phyloP scores from a whole-genome alignment of 2,888 invertebrate species.

The Xestia ashworthii region DNA sequence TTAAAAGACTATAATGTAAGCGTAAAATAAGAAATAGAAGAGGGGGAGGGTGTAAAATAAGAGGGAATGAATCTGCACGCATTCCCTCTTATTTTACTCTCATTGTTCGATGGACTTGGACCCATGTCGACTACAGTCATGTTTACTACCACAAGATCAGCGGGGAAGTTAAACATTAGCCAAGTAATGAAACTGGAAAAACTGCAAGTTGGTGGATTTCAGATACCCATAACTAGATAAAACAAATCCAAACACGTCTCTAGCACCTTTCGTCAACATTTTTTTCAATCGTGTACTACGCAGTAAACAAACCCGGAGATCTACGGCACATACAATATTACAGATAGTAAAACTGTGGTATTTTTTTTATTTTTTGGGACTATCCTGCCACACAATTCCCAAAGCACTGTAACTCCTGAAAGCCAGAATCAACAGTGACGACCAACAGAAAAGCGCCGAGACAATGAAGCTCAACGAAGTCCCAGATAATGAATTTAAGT shows the following conservation, averaged over 20 bases:
- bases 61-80: too few relatives aligned
- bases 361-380: too few relatives aligned
- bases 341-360: constrained; percentile 53
- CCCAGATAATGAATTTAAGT: too few relatives aligned
- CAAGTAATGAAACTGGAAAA: neutral
- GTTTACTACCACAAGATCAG: neutral
- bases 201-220: neutral
- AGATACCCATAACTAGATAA: neutral
- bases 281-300: too few relatives aligned
- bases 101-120: neutral
- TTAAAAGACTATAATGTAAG: too few relatives aligned
- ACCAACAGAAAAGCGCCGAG: too few relatives aligned
- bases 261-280: neutral
- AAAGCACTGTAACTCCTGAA: too few relatives aligned
- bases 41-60: too few relatives aligned
- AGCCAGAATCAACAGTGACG: too few relatives aligned
- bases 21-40: too few relatives aligned
- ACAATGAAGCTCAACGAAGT: too few relatives aligned
- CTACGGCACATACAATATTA: neutral
- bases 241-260: neutral
- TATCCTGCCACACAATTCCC: too few relatives aligned
- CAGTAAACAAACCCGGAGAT: neutral
- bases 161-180: neutral
- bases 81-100: neutral
- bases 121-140: neutral